phyloP scores from a whole-genome alignment of 2,888 invertebrate species.

The Chloroclysta siterata region DNA sequence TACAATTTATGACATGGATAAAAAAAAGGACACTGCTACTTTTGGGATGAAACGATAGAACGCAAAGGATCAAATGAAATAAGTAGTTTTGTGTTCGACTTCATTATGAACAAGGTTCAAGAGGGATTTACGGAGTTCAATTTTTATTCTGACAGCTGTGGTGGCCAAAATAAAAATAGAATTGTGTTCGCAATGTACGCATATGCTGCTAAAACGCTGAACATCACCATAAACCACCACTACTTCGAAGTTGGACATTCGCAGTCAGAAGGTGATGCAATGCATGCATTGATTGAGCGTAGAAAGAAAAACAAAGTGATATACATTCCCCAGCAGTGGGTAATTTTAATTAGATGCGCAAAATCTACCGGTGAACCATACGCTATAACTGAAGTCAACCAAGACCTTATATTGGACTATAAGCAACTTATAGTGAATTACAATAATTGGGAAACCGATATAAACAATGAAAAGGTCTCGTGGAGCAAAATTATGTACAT shows the following conservation, averaged over 20 bases:
- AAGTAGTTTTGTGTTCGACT: constrained; percentile 20
- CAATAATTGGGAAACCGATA: constrained; percentile 26
- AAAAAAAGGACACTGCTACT: constrained; percentile 14
- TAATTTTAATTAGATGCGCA: not conserved
- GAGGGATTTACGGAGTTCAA: constrained; percentile 21
- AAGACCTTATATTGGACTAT: constrained; percentile 30
- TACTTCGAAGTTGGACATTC: constrained; percentile 36
- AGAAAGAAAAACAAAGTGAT: constrained; percentile 9
- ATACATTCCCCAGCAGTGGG: not conserved
- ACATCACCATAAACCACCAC: constrained; percentile 21
- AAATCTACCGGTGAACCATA: constrained; percentile 3
- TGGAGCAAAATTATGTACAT: constrained; percentile 34
- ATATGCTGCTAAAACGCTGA: constrained; percentile 23
- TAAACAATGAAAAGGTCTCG: constrained; percentile 23
- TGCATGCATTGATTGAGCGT: constrained; percentile 29
- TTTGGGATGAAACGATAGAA: constrained; percentile 20
- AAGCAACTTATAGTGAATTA: constrained; percentile 32
- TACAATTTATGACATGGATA: not conserved
- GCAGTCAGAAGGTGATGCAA: constrained; percentile 33
- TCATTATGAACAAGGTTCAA: constrained; percentile 12
- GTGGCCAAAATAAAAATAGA: constrained; percentile 29
- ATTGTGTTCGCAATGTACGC: constrained; percentile 28
- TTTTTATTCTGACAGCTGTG: constrained; percentile 36
- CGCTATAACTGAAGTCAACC: constrained; percentile 25
- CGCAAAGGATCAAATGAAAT: constrained; percentile 24